Base-by-base conservation (phyloP, 30 jellyfish, hydroid and myxozoan species). In the Hydra vulgaris region DNA sequence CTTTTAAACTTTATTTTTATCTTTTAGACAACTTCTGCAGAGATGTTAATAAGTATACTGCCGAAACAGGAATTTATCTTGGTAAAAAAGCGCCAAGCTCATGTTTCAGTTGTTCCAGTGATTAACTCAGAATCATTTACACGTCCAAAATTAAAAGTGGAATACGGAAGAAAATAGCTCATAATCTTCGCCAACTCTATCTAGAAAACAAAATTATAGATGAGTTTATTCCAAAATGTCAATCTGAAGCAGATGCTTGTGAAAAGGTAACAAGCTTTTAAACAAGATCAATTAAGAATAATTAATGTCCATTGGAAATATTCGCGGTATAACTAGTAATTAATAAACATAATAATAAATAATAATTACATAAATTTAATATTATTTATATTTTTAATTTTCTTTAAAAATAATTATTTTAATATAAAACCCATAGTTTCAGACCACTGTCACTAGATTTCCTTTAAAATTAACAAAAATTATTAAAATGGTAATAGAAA, bases 111-210 rank as follows among this genome's bases (percentile, higher is more conserved):
- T 26, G 81, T 20, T 23, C 79, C 71, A 56, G 22, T 71, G 18
- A 23, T 78, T 53, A 40, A 12, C 61, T 3, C 76, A 69, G 85
- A 56, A 40, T 7, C 66, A 56, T 17, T 68, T 0, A 70, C 54
- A 53, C 75, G 88, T 21, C 97, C 97, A 18, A 77, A 85, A 55
- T 80, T 90, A 22, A 79, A 88, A 25, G 79, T 90, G 75, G 95
- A 90, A 70, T 79, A 80, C 53, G 97, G 97, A 8, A 95, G 23
- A 90, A 90, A 85, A 90, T 90, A 17, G 95, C 97, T 15, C 96
- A 90, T 25, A 81, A 56, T 23, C 26, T 90, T 0, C 83, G 97
- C 53, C 97, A 90, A 84, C 78, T 88, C 23, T 90, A 81, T 69
- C 81, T 90, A 17, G 96, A n/a, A n/a, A n/a, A 90, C 56, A 90